Base-by-base conservation (phyloP, 2,888 invertebrate genomes). In the Lasioglossum morio region DNA sequence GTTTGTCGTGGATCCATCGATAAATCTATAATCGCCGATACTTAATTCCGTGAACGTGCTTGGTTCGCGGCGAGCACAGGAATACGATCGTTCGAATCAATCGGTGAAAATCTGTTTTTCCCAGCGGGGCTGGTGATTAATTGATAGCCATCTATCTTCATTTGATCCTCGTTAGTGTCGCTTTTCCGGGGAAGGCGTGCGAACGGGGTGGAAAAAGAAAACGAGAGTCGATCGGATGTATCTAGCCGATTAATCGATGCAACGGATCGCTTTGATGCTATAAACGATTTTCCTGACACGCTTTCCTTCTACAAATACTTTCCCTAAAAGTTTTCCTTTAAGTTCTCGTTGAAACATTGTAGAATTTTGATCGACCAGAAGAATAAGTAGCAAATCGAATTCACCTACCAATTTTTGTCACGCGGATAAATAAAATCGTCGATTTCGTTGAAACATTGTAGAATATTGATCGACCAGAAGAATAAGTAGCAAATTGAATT, bases 141-240 rank as follows among this genome's bases (percentile, higher is more conserved):
- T 88, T 80, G 88, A 88, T 88, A 84, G 73, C 81, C 88, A 88
- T 88, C 88, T 76, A 88, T 88, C 88, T 88, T 88, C 88, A 88
- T 88, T 88, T 84, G 73, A 73, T 83, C 75, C 86, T 88, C 88
- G 88, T 88, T 88, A 88, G 86, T 78, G 84, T 88, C 85, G 74
- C 78, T 78, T 72, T 87, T 77, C 76, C 77, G 53, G 3, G 34
- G 27, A 7, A 37, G 34, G n/a, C 4, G 5, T 27, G 53, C 48
- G 60, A 34, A 37, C 72, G 69, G 40, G 43, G 40, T 12, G 23
- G 48, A 43, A 63, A 83, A 76, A 77, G 66, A 48, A 73, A 34
- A 43, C 40, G 69, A 37, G 57, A 85, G 75, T 76, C 53, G 83
- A 78, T 43, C 73, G 75, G 63, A 72, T 23, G 74, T 57, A n/a